Base-by-base conservation (phyloP, 2,888 invertebrate species). In the Sesia bembeciformis region DNA sequence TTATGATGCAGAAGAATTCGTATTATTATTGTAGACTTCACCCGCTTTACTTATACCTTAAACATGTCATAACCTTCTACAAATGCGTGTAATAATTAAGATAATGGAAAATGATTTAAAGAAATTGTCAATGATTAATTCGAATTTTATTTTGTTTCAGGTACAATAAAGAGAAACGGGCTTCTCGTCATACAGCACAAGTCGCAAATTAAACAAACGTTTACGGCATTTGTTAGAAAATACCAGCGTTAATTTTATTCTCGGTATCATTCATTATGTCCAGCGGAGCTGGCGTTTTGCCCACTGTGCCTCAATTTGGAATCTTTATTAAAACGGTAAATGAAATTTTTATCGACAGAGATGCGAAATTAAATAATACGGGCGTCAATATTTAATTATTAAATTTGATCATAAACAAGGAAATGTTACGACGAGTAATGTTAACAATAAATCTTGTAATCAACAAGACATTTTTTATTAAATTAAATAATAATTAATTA, bases 211-310 rank as follows among this genome's bases (percentile, higher is more conserved):
- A 54, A 51, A 7, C 54, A 23, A 23, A 23, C 23, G 23, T 23
- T 46, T 46, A 46, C 46, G 46, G 23, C n/a, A 46, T 7, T 46
- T 46, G 46, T 46, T 46, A 8, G 46, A 50, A 50, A 38, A 39
- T 50, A 23, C 64, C 62, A 58, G 60, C 68, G 67, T 70, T 72
- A 72, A 74, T 75, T 75, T 70, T 78, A 74, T 79, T 75, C 66
- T 59, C 63, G 64, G 65, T 64, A 66, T 60, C 72, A 73, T 81
- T 77, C 72, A 74, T 80, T 73, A 71, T 69, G 76, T 69, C 76
- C 64, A 70, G 65, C 65, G 67, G 61, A 56, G 63, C 65, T 80
- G 81, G 79, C 74, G 52, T 49, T 40, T 42, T 70, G 84, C 82
- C 81, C 79, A 73, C 67, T 68, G 71, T 66, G 68, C 50, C 5